These are phyloP conservation scores for Menidia menidia DNA, from an alignment of 2,797 vertebrate species.

Conservation along the genomic window DNA sequence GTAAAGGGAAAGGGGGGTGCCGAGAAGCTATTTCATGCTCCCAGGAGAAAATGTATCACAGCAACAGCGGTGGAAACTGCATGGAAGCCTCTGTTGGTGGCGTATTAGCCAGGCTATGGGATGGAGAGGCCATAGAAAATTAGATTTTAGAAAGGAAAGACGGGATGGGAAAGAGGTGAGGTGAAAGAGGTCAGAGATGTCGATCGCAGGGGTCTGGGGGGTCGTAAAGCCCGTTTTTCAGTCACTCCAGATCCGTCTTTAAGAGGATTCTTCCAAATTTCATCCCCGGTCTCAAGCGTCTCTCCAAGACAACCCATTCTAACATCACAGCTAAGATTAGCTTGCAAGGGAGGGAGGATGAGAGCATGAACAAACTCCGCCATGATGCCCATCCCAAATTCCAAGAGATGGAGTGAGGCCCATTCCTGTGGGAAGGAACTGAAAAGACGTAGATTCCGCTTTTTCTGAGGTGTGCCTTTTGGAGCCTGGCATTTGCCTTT, in stretches of 20 bases:
- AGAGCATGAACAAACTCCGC: slow-evolving; percentile 17
- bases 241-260: slow-evolving; percentile 26
- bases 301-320: slow-evolving; percentile 58
- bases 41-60: slow-evolving; percentile 68
- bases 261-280: slow-evolving; percentile 65
- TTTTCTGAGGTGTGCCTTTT: slow-evolving; percentile 56
- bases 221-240: slow-evolving; percentile 42
- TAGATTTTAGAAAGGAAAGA: slow-evolving; percentile 40
- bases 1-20: slow-evolving; percentile 26
- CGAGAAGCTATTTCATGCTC: slow-evolving; percentile 77
- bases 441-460: slow-evolving; percentile 38
- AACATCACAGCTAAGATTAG: slow-evolving; percentile 52
- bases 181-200: slow-evolving; percentile 24
- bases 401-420: slow-evolving; percentile 13
- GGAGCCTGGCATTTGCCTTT: slow-evolving; percentile 67
- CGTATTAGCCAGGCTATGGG: slow-evolving; percentile 40
- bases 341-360: slow-evolving; percentile 23
- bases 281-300: slow-evolving; percentile 53
- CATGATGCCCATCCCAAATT: slow-evolving; percentile 16
- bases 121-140: slow-evolving; percentile 39
- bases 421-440: slow-evolving; percentile 28
- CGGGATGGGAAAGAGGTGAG: slow-evolving; percentile 28
- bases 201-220: slow-evolving; percentile 1
- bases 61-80: slow-evolving; percentile 51
- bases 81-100: slow-evolving; percentile 33